A percentile compares a stretch with the other conserved stretches of the same genome.
phyloP scores from a whole-genome alignment of 1,140 invertebrate species.

The Gonatopus flavifemur region DNA sequence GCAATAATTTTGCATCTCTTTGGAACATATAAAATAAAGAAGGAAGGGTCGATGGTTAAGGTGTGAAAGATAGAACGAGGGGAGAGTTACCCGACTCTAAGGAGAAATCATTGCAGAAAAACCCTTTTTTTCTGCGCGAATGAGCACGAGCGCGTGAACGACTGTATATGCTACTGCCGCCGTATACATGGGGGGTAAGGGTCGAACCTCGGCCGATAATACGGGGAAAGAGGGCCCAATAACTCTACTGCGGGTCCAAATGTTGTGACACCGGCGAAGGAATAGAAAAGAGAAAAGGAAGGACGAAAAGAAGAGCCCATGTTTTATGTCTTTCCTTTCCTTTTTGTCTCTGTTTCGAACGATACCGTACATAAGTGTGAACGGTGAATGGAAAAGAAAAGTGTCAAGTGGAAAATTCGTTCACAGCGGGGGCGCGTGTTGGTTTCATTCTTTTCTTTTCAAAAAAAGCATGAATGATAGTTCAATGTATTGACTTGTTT shows the following conservation, averaged over 20 bases:
- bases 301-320: conserved; percentile 15
- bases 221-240: conserved; percentile 21
- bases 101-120: conserved; percentile 15
- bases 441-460: no score
- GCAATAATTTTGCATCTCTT: no score
- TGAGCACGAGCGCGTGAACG: not conserved
- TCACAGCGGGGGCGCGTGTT: no score
- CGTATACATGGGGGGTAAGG: not conserved
- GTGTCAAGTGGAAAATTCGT: conserved; percentile 10
- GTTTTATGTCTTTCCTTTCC: conserved; percentile 11
- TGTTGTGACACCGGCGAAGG: conserved; percentile 25
- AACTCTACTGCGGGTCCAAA: conserved; percentile 27
- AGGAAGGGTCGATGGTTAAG: not conserved
- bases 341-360: conserved; percentile 29
- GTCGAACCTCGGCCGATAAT: conserved; percentile 12
- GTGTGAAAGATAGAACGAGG: not conserved
- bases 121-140: no score
- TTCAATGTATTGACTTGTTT: no score
- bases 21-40: not conserved
- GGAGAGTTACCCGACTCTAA: no score
- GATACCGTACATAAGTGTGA: no score
- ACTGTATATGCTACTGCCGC: no score
- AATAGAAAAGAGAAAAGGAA: conserved; percentile 1
- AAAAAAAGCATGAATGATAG: no score
- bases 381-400: conserved; percentile 16